Evolutionary conservation across 2,113 vertebrate genomes (phyloP).

Genomic region (Chloropsis hardwickii): DNA sequence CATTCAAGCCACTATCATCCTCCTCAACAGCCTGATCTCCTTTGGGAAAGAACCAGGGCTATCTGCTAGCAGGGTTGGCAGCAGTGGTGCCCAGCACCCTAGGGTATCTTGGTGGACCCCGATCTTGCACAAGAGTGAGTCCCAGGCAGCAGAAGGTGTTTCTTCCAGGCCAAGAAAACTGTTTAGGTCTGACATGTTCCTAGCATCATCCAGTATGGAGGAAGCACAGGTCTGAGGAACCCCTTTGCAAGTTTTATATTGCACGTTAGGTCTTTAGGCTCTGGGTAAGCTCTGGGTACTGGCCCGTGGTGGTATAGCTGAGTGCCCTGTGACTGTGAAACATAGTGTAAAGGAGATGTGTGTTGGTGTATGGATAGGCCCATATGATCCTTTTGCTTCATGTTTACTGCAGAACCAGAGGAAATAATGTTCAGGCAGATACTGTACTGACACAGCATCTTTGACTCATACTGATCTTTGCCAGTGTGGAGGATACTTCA

Average conservation of each 20-base stretch:
- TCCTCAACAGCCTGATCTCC: neutral
- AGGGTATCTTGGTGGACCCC: neutral
- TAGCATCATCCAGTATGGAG: rapidly evolving
- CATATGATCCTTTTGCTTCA: neutral
- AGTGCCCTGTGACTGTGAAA: neutral
- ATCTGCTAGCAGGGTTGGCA: neutral
- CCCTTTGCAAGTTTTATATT: too few relatives aligned
- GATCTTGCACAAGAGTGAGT: rapidly evolving
- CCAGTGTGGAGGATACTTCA: neutral
- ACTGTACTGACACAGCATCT: neutral
- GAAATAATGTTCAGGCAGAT: neutral
- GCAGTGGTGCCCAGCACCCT: neutral
- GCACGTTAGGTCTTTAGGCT: neutral
- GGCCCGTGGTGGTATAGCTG: rapidly evolving
- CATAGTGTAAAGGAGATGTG: rapidly evolving
- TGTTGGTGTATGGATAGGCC: neutral
- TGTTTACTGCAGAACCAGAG: neutral
- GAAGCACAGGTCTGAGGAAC: neutral
- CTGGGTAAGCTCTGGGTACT: neutral
- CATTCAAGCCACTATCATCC: rapidly evolving
- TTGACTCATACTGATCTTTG: neutral
- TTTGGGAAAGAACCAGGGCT: neutral
- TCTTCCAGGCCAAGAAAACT: neutral
- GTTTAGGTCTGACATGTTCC: rapidly evolving
- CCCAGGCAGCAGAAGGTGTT: neutral